Evolutionary conservation across 2,113 vertebrate species (phyloP).

Genomic region (Heloderma charlesbogerti): DNA sequence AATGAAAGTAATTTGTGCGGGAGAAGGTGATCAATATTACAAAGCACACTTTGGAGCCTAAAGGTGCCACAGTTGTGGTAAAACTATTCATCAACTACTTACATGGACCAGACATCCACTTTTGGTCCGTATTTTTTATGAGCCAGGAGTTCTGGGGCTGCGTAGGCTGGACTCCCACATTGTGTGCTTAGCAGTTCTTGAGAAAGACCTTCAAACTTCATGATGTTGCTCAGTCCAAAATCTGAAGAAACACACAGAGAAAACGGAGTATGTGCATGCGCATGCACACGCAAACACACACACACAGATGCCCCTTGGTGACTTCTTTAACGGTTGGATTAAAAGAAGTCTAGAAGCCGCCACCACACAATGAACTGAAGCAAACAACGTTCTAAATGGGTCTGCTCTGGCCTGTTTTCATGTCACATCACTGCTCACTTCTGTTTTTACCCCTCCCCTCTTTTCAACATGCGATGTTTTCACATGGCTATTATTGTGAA

Average conservation of each 20-base stretch:
- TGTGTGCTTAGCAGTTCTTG: conserved; percentile 85
- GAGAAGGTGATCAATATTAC: background rate
- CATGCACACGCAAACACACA: conserved; percentile 19
- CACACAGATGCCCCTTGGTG: background rate
- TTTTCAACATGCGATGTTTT: background rate
- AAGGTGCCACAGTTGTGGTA: background rate
- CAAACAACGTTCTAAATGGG: background rate
- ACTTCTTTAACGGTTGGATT: conserved; percentile 11
- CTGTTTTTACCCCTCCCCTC: background rate
- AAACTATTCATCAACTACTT: conserved; percentile 67
- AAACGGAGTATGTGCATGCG: conserved; percentile 20
- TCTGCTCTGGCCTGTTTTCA: background rate
- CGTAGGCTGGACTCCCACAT: conserved; percentile 86
- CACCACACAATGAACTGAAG: background rate
- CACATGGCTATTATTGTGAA: background rate
- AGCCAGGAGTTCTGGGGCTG: conserved; percentile 85
- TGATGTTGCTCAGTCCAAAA: conserved; percentile 88
- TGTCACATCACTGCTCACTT: background rate
- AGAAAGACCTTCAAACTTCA: conserved; percentile 81
- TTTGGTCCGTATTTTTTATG: conserved; percentile 89
- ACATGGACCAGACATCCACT: conserved; percentile 88
- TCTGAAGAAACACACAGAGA: conserved; percentile 70
- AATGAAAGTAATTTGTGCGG: background rate
- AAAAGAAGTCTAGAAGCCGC: conserved; percentile 17
- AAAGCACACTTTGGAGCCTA: background rate